Percentiles rank a stretch among this genome's conserved stretches.
These are phyloP conservation scores for Rhaphigaster nebulosa DNA, from an alignment of 2,888 invertebrate species.

Conservation along the genomic window DNA sequence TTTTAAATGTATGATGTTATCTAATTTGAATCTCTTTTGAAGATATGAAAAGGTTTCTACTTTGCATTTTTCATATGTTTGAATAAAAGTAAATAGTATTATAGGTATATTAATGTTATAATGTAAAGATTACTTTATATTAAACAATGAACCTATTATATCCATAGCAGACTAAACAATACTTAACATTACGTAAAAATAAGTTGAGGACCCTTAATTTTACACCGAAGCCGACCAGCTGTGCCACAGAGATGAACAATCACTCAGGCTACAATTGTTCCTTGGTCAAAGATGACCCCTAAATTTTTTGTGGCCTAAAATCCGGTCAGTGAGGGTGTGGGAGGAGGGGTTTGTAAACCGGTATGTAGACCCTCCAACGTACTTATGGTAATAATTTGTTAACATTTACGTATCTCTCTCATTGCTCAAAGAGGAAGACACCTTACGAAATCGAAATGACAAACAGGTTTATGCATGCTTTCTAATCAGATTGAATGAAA, in stretches of 20 bases:
- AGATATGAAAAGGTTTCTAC: too few relatives aligned
- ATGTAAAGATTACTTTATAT: too few relatives aligned
- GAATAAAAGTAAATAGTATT: too few relatives aligned
- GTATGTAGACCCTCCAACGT: not conserved
- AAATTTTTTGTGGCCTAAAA: slow-evolving; percentile 32
- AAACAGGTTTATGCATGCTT: not conserved
- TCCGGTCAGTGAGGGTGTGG: slow-evolving; percentile 28
- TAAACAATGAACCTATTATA: too few relatives aligned
- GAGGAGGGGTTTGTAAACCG: not conserved
- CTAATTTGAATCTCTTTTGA: too few relatives aligned
- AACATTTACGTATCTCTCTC: not conserved
- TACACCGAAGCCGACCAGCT: not conserved
- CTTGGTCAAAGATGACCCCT: slow-evolving; percentile 18
- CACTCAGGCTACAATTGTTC: not conserved
- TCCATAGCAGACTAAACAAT: too few relatives aligned
- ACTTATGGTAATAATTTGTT: slow-evolving; percentile 10
- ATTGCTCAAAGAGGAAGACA: not conserved
- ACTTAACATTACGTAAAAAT: not conserved
- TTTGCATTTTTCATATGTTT: too few relatives aligned
- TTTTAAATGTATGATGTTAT: too few relatives aligned
- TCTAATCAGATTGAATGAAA: not conserved
- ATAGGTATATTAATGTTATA: too few relatives aligned
- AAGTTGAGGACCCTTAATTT: not conserved
- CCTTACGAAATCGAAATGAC: not conserved
- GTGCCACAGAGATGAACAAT: not conserved